A percentile compares a stretch with the other conserved stretches of the same genome.
phyloP scores from a whole-genome alignment of 2,797 vertebrate genomes.

The Garrulus glandarius region DNA sequence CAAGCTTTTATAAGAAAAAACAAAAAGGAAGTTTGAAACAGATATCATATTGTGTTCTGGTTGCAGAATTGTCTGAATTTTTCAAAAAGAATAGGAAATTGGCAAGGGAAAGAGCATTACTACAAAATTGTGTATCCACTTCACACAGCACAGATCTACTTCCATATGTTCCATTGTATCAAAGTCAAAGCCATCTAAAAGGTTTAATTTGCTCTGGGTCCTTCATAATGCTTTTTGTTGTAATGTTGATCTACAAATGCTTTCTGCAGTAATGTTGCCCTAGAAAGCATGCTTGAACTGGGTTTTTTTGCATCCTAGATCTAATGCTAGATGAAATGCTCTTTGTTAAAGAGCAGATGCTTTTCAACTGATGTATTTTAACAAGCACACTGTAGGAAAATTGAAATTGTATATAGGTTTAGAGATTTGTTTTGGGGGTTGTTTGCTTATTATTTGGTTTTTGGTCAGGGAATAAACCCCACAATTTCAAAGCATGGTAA shows the following conservation, averaged over 20 bases:
- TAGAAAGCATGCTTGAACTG: background rate
- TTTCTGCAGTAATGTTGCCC: background rate
- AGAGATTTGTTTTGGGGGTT: background rate
- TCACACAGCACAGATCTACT: background rate
- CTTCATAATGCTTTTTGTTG: constrained; percentile 28
- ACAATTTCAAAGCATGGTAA: background rate
- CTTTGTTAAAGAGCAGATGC: background rate
- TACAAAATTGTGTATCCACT: background rate
- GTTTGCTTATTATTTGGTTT: background rate
- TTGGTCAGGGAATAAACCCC: background rate
- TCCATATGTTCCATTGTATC: background rate
- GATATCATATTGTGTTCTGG: accelerated
- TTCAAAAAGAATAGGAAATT: background rate
- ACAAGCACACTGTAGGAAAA: background rate
- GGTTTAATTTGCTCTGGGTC: constrained; percentile 20
- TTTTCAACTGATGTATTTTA: background rate
- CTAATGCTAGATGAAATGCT: background rate
- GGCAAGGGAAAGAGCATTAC: background rate
- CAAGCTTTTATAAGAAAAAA: background rate
- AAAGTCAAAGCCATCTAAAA: background rate
- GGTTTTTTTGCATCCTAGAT: background rate
- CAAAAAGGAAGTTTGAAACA: background rate
- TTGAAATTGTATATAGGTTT: background rate
- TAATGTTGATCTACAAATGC: background rate
- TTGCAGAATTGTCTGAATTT: background rate